Evolutionary conservation across 2,797 vertebrate species (phyloP).

Genomic region (Sciurus vulgaris): DNA sequence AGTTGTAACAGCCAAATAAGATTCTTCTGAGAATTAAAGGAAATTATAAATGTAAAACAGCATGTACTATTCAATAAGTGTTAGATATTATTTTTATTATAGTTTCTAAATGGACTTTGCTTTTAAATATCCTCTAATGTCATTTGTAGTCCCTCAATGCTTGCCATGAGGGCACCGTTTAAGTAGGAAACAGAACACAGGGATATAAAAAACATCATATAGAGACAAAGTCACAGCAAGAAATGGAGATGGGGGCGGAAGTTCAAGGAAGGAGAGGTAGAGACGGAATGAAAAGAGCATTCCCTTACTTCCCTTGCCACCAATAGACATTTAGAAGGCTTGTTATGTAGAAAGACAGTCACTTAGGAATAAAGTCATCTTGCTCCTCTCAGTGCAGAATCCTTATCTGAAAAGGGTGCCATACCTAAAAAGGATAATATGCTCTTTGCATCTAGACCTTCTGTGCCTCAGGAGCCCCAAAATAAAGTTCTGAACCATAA

Average conservation of each 20-base stretch:
- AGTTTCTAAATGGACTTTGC: not conserved
- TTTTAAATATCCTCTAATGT: slow-evolving; percentile 40
- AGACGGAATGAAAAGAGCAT: slow-evolving; percentile 23
- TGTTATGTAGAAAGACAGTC: slow-evolving; percentile 6
- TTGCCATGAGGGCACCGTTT: not conserved
- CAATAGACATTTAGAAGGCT: slow-evolving; percentile 38
- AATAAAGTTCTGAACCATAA: not conserved
- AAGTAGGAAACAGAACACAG: not conserved
- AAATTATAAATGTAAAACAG: slow-evolving; percentile 49
- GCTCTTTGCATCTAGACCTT: not conserved
- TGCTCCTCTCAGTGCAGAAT: slow-evolving; percentile 7
- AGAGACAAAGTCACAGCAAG: slow-evolving; percentile 11
- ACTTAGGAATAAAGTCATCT: slow-evolving; percentile 59
- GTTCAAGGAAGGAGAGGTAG: slow-evolving; percentile 13
- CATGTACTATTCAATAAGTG: not conserved
- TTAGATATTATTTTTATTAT: not conserved
- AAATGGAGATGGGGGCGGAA: not conserved
- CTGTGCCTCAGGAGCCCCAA: not conserved
- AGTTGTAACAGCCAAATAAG: slow-evolving; percentile 14
- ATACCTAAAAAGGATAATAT: slow-evolving; percentile 30
- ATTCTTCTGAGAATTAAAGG: slow-evolving; percentile 45
- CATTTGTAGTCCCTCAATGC: not conserved
- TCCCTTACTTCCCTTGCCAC: slow-evolving; percentile 8
- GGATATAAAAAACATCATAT: not conserved
- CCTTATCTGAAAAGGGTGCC: slow-evolving; percentile 27